Percentiles rank a stretch among this genome's conserved stretches.
These are phyloP conservation scores for Chlorospingus semifuscus DNA, from an alignment of 2,797 vertebrate species.

Conservation along the genomic window DNA sequence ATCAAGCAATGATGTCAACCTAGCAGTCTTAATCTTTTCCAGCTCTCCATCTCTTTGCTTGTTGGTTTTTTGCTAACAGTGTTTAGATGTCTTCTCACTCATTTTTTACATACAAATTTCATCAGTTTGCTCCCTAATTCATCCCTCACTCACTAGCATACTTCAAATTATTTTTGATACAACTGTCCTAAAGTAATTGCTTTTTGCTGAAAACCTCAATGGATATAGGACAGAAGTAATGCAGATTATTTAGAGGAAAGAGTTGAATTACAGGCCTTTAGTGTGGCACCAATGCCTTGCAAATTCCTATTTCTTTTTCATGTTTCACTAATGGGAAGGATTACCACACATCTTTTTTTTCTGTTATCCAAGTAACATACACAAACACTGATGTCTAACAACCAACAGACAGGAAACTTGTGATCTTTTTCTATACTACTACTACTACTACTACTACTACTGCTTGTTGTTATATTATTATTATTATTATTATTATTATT, in stretches of 20 bases:
- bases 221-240: not conserved
- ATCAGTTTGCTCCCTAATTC: not conserved
- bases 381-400: not conserved
- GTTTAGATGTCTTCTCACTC: not conserved
- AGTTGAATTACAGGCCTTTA: not conserved
- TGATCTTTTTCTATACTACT: not conserved
- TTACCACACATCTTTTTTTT: not conserved
- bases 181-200: not conserved
- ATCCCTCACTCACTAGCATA: not conserved
- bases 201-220: not conserved
- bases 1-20: not conserved
- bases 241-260: not conserved
- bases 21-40: not conserved
- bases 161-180: not conserved
- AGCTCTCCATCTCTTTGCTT: not conserved
- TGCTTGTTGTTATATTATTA: too few species aligned
- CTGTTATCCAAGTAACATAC: not conserved
- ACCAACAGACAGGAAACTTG: not conserved
- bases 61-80: not conserved
- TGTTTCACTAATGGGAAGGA: not conserved
- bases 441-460: not conserved
- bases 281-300: not conserved
- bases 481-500: too few species aligned
- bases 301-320: not conserved
- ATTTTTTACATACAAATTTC: not conserved